Evolutionary conservation across 2,113 vertebrate genomes (phyloP).

Genomic region (Eonycteris spelaea): DNA sequence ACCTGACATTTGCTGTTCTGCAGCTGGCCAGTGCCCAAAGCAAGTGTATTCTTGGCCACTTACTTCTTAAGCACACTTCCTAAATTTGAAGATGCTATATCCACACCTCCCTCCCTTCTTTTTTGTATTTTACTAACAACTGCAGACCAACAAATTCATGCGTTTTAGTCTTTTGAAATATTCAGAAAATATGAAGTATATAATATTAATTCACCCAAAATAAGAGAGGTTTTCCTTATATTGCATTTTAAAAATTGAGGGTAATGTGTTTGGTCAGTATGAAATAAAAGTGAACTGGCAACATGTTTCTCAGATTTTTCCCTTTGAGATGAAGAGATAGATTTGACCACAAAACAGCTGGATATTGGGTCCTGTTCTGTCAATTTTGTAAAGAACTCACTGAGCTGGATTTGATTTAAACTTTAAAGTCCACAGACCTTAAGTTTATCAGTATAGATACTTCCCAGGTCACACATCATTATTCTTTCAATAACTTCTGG

Average conservation of each 20-base stretch:
- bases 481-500: background rate
- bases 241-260: conserved; percentile 61
- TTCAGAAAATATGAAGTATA: background rate
- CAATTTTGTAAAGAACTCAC: conserved; percentile 69
- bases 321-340: background rate
- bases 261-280: conserved; percentile 43
- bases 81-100: background rate
- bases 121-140: background rate
- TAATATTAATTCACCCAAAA: background rate
- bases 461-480: conserved; percentile 58
- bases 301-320: conserved; percentile 41
- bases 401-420: conserved; percentile 53
- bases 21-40: background rate
- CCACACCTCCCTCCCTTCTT: background rate
- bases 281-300: conserved; percentile 48
- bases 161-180: conserved; percentile 3
- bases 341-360: conserved; percentile 76
- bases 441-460: conserved; percentile 39
- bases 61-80: background rate
- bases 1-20: background rate
- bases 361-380: conserved; percentile 69
- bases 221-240: conserved; percentile 56
- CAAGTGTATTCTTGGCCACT: background rate
- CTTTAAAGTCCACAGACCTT: conserved; percentile 67
- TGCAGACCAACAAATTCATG: background rate